Percentiles rank a stretch among this genome's conserved stretches.
These are phyloP conservation scores for Arctocebus calabarensis DNA, from an alignment of 2,797 vertebrate genomes.

Conservation along the genomic window DNA sequence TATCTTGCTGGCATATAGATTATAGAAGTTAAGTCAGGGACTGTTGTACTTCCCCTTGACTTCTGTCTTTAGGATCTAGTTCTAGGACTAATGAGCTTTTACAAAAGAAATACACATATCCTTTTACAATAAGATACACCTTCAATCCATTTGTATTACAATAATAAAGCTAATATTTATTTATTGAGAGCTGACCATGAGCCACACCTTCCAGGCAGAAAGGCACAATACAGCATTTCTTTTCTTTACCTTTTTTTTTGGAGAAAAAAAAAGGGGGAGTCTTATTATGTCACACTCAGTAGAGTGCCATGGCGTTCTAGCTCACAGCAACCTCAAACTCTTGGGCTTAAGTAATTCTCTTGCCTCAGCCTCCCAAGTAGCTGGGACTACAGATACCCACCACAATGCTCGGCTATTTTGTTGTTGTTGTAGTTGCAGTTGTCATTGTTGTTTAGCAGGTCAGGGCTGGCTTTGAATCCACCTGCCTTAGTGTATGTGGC, in stretches of 20 bases:
- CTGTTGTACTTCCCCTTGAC: not conserved
- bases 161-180: not conserved
- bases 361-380: too few relatives aligned
- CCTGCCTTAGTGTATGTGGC: too few relatives aligned
- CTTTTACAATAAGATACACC: not conserved
- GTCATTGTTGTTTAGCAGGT: too few relatives aligned
- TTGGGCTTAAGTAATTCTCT: too few relatives aligned
- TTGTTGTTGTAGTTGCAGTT: too few relatives aligned
- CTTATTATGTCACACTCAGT: too few relatives aligned
- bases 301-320: too few relatives aligned
- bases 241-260: not conserved
- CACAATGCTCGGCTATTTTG: too few relatives aligned
- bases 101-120: not conserved
- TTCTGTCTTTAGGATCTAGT: conserved; percentile 6
- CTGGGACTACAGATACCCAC: too few relatives aligned
- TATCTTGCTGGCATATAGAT: not conserved
- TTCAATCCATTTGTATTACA: not conserved
- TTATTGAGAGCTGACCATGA: not conserved
- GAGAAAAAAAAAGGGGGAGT: too few relatives aligned
- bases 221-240: not conserved
- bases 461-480: too few relatives aligned
- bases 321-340: too few relatives aligned
- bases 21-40: not conserved
- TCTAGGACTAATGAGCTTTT: not conserved
- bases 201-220: not conserved